Conservation (phyloP, 1,140 invertebrate genomes). For the Drosophila kikkawai region DNA sequence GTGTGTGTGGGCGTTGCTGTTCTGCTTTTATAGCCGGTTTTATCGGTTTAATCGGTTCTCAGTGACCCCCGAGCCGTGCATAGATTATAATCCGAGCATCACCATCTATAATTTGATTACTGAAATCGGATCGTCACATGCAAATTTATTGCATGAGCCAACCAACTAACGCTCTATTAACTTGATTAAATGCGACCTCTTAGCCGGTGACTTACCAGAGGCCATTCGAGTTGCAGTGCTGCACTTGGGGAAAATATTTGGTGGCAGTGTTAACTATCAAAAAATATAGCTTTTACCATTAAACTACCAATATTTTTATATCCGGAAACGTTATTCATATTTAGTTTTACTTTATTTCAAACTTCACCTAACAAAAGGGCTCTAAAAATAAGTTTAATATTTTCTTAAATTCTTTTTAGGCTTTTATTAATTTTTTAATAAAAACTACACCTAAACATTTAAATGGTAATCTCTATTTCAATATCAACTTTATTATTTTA, state of each 20-base stretch:
- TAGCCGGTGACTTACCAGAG: constrained; percentile 15
- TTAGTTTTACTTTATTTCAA: no score
- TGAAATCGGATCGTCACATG: constrained; percentile 54
- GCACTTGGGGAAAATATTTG: constrained; percentile 12
- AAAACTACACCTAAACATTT: background rate
- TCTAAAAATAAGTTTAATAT: no score
- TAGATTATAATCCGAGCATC: constrained; percentile 37
- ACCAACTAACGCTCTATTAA: constrained; percentile 42
- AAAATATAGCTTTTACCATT: no score
- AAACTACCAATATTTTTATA: no score
- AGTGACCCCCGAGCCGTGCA: constrained; percentile 26
- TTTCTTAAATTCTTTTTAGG: no score
- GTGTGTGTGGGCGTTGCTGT: constrained; percentile 19
- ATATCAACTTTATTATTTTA: background rate
- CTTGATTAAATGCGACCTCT: constrained; percentile 57
- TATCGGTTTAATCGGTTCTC: constrained; percentile 10
- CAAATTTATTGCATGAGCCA: constrained; percentile 51
- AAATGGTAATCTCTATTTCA: background rate
- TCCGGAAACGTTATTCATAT: no score
- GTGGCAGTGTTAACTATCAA: no score
- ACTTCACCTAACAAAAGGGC: no score
- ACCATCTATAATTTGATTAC: constrained; percentile 59
- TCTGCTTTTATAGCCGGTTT: constrained; percentile 36
- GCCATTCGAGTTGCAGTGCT: background rate
- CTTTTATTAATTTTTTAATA: background rate